Evolutionary conservation across 2,888 invertebrate genomes (phyloP), one percentile per base, ranked within the genome.

Genomic region (Nemotelus pantherinus): DNA sequence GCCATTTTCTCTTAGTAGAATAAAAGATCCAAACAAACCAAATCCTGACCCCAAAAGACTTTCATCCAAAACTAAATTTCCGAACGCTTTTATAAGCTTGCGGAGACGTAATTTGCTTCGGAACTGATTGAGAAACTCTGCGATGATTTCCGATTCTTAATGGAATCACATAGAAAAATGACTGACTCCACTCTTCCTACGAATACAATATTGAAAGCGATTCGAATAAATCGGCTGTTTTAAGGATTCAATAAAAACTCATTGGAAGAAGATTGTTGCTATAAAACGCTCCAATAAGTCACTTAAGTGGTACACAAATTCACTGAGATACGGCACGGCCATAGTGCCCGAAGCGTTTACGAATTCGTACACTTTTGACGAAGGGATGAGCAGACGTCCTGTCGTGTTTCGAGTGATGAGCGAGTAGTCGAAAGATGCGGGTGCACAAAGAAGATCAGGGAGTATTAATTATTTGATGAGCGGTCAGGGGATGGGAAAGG

Each of bases 181-280:
- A 39, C 63, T 43, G 25, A 63, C 41, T 41, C 43, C 7, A 43
- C 63, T 63, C 43, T 7, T 41, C 4, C 43, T 68, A n/a, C 68
- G 50, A 25, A 68, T 58, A 58, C n/a, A 2, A 3, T 5, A 58
- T n/a, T 43, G 41, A 63, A 53, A 10, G 43, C 43, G 63, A 39
- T 50, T 3, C 50, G 47, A 65, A 67, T 67, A 67, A 67, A 67
- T 67, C 10, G 55, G 41, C 71, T 57, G 45, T 72, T 72, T 72
- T 72, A 72, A 72, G 72, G 72, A 58, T 47, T 72, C 72, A 72
- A 72, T 72, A 72, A 72, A 72, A 72, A 72, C 72, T 57, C 72
- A 58, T 72, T 58, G 72, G 58, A 72, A 57, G 72, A 72, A 72
- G 58, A 72, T 72, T 72, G 72, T 45, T 58, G 53, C 58, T 58